Evolutionary conservation across 2,888 invertebrate genomes (phyloP).

Genomic region (Sclerodermus sp.): DNA sequence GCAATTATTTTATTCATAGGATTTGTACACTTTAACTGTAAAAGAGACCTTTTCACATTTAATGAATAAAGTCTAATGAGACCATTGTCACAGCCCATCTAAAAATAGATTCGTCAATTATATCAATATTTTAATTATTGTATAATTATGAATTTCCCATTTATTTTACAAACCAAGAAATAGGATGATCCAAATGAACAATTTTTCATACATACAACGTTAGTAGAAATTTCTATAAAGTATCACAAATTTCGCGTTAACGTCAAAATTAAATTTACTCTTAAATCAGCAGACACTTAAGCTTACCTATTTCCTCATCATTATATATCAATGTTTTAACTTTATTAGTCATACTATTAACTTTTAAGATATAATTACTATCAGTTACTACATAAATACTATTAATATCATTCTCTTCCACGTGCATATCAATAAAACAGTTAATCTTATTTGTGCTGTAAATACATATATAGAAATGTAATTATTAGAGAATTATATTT

Average conservation of each 20-base stretch:
- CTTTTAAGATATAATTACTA: slow-evolving; percentile 58
- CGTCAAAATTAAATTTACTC: no score
- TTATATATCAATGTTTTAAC: slow-evolving; percentile 39
- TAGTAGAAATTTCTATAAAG: no score
- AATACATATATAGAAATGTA: slow-evolving; percentile 24
- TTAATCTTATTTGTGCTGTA: slow-evolving; percentile 31
- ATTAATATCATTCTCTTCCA: slow-evolving; percentile 55
- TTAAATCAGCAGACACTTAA: not conserved
- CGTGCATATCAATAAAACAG: slow-evolving; percentile 55
- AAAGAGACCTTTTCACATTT: slow-evolving; percentile 56
- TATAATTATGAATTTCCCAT: not conserved
- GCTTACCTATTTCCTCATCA: slow-evolving; percentile 39
- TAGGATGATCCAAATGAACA: no score
- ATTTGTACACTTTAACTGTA: slow-evolving; percentile 47
- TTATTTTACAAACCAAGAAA: not conserved
- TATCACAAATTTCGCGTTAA: no score
- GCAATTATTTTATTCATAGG: slow-evolving; percentile 48
- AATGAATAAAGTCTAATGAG: slow-evolving; percentile 59
- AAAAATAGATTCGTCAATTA: no score
- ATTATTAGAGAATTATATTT: slow-evolving; percentile 22
- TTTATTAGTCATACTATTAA: slow-evolving; percentile 46
- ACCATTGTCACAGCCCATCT: slow-evolving; percentile 61
- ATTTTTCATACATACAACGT: no score
- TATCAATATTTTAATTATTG: not conserved
- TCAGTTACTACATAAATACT: slow-evolving; percentile 60